These are phyloP conservation scores for Capreolus pygargus DNA, from an alignment of 2,113 vertebrate genomes.

Conservation along the genomic window DNA sequence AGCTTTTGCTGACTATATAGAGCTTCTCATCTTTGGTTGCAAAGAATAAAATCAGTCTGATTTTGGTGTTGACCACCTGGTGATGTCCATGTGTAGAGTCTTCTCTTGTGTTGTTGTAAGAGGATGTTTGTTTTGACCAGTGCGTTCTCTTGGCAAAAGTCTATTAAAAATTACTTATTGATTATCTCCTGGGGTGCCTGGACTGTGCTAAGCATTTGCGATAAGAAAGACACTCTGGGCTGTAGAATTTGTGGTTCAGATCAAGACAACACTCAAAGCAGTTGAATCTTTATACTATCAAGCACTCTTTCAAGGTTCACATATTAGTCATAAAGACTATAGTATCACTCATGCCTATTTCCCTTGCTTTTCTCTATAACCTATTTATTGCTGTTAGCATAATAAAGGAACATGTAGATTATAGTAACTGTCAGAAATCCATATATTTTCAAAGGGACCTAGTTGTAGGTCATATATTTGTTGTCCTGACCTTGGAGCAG, in stretches of 20 bases:
- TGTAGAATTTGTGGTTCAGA: not conserved
- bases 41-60: not conserved
- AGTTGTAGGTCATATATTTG: constrained; percentile 55
- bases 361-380: constrained; percentile 24
- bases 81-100: not conserved
- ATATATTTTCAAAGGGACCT: constrained; percentile 54
- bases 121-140: not conserved
- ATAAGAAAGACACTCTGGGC: not conserved
- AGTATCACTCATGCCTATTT: not conserved
- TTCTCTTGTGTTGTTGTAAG: not conserved
- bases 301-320: not conserved
- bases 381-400: not conserved
- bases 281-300: not conserved
- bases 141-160: not conserved
- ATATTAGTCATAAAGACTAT: not conserved
- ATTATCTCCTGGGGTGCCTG: not conserved
- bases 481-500: constrained; percentile 69
- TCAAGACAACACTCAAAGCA: not conserved
- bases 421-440: constrained; percentile 5
- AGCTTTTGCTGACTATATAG: not conserved
- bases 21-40: not conserved
- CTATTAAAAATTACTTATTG: constrained; percentile 8
- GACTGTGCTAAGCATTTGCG: not conserved
- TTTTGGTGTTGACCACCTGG: not conserved
- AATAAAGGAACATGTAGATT: constrained; percentile 37